Evolutionary conservation across 2,888 invertebrate species (phyloP), one percentile per base, ranked within the genome.

Genomic region (Hypena proboscidalis): DNA sequence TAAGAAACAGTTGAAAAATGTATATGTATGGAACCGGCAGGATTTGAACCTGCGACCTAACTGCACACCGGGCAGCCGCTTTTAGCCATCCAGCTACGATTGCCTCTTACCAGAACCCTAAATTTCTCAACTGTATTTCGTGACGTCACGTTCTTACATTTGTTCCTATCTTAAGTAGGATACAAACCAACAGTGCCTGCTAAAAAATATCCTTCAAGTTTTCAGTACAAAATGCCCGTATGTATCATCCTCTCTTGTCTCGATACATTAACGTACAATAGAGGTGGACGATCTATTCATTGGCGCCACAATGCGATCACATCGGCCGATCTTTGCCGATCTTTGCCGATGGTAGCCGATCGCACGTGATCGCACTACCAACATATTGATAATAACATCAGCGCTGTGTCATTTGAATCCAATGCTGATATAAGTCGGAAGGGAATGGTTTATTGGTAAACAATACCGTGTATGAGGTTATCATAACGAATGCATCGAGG

Each of bases 221-320:
- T n/a, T 13, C 13, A 30, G 47, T 30, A 7, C 30, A 41, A 3
- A 1, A 0, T 0, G 3, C 0, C 71, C 3, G 64, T 81, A 38
- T 70, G 74, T 76, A 45, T 25, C 51, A 49, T 59, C 48, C 58
- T 64, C 53, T 72, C 72, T 70, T 74, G 80, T 80, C 79, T 68
- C 72, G 73, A 70, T 78, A 77, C 87, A 90, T 90, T 90, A 89
- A 87, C 90, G 89, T 89, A 90, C 89, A 90, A 90, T 90, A 86
- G 85, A 86, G 89, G 90, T 89, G 84, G 88, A 89, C 87, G 90
- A 80, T 89, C 90, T 90, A 90, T 89, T 89, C 88, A 89, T 89
- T 84, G 87, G 77, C 82, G 79, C 83, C 82, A 80, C 79, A 80
- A 80, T 78, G 74, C 77, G 73, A 70, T 76, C 74, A 71, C 72